phyloP scores from a whole-genome alignment of 2,113 vertebrate species.

The Dicerorhinus sumatrensis region DNA sequence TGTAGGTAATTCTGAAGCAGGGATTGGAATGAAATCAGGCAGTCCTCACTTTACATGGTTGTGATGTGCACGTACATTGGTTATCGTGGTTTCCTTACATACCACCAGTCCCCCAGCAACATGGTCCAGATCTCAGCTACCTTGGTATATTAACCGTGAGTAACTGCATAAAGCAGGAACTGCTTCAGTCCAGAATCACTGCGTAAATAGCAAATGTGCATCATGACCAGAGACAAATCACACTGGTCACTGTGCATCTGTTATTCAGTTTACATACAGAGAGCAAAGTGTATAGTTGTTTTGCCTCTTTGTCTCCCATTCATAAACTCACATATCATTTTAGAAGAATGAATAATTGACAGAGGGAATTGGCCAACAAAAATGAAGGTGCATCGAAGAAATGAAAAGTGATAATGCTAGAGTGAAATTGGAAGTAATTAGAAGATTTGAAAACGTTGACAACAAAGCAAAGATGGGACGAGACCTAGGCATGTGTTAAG shows the following conservation, averaged over 20 bases:
- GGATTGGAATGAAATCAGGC: not conserved
- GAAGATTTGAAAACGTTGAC: not conserved
- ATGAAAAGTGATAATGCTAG: not conserved
- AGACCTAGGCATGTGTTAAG: not conserved
- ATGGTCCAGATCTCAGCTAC: not conserved
- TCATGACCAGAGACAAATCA: not conserved
- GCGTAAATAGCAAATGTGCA: not conserved
- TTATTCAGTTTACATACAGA: not conserved
- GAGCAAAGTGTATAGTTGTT: not conserved
- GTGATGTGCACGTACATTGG: not conserved
- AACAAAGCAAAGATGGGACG: not conserved
- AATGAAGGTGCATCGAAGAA: not conserved
- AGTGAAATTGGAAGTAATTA: not conserved
- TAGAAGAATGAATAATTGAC: not conserved
- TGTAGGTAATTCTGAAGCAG: not conserved
- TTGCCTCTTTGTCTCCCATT: not conserved
- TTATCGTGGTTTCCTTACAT: not conserved
- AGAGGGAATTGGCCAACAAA: not conserved
- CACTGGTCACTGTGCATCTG: not conserved
- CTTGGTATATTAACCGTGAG: not conserved
- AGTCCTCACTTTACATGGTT: not conserved
- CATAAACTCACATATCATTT: not conserved
- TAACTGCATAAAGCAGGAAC: not conserved
- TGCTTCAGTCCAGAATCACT: not conserved
- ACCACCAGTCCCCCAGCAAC: not conserved